Base-by-base conservation (phyloP, 2,113 vertebrate genomes). In the Galeopterus variegatus region DNA sequence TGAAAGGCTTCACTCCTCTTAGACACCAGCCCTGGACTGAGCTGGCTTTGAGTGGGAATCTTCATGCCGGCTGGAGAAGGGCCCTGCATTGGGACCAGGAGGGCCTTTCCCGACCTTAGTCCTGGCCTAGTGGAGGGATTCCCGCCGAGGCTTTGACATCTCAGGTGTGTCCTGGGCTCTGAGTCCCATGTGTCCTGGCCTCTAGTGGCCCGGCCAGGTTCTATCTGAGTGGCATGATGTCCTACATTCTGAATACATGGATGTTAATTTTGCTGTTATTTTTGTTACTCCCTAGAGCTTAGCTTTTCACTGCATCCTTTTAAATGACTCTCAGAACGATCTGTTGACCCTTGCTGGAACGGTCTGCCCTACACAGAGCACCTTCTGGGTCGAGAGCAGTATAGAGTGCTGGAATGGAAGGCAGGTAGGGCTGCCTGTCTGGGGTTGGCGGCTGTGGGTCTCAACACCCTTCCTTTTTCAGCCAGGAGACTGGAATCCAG, bases 171-270 rank as follows among this genome's bases (percentile, higher is more conserved):
- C 6, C 45, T 1, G 4, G 54, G 79, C 33, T 48, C 31, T n/a
- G 33, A 33, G 58, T 8, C 1, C 70, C 13, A 26, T 0, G 3
- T 4, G 2, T 1, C 15, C 41, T 13, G 23, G 31, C 67, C 28
- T 52, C 0, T 0, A 36, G 4, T 36, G 52, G 45, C 48, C 33
- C 2, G 6, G 15, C 26, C 28, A 2, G 4, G 50, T 50, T 1
- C 0, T 1, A 24, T 21, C 13, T 3, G 1, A 3, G 3, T 17
- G 19, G 8, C 1, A 8, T 3, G 0, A 24, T 1, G 0, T 5
- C 18, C n/a, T 24, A 1, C 14, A 1, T 54, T 62, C 62, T 48
- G n/a, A 31, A 28, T 7, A 13, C 3, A 5, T 15, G 2, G 4
- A 11, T 50, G 23, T 28, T 58, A 6, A 14, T 41, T 33, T 31